Base-by-base conservation (phyloP, 2,797 vertebrate species). In the Pterois miles region DNA sequence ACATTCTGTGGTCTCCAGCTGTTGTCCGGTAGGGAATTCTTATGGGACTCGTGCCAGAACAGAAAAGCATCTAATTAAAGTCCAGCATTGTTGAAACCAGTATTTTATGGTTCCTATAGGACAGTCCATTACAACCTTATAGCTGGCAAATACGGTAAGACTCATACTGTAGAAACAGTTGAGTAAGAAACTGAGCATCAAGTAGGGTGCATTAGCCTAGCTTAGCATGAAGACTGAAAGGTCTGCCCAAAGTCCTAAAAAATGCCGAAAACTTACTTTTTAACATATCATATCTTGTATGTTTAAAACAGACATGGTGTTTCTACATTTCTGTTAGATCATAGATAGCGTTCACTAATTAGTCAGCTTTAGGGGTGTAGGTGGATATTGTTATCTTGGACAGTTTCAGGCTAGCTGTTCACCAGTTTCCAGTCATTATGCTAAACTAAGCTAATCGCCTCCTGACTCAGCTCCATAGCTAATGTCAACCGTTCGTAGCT, bases 1-100 rank as follows among this genome's bases (percentile, higher is more conserved):
- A 71, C 84, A 73, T 87, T 89, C 54, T 80, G 84, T 3, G 69
- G 75, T 53, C 60, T 86, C 74, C 88, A 91, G 86, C 86, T 91
- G 90, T 84, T 52, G 0, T 66, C 62, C 73, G 22, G 10, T 1
- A 8, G 58, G 38, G 71, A 82, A n/a, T 48, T 66, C 43, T 36
- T 13, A 25, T 9, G 25, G 54, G 63, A 67, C 34, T 25, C 33
- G 11, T 3, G 34, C 59, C 34, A 43, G 27, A 40, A 63, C 40
- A 48, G 13, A 63, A 59, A 34, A 7, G 25, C 40, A 8, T n/a
- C 70, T 63, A 36, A 81, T 78, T 53, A 67, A 85, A 81, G 63
- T 64, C 33, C 38, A 57, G 60, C 20, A 23, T n/a, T 74, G 57
- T 31, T 46, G 23, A 67, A 64, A 66, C 1, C 27, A 38, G 20